Evolutionary conservation across 2,797 vertebrate genomes (phyloP), one percentile per base, ranked within the genome.

Genomic region (Nyctalus aviator): DNA sequence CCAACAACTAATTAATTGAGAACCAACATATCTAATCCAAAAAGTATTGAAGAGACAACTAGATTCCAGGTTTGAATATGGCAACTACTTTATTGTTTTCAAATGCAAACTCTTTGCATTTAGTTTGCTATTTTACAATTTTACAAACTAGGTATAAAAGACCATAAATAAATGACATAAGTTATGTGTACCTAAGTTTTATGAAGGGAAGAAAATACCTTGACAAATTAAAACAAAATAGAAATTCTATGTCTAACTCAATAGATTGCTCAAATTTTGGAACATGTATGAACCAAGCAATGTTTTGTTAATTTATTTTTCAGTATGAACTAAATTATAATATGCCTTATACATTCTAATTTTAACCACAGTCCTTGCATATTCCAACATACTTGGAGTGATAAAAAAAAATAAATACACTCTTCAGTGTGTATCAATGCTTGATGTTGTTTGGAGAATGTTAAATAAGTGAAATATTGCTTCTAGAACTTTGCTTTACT

Each of bases 71-170:
- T 98, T 98, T 98, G 96, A 98, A 97, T 97, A 98, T 98, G 97
- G 98, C 99, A 99, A 99, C 99, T 99, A 99, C 99, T 99, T 99
- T 99, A 99, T 99, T 99, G 99, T 99, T 98, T 98, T 98, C 98
- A 99, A 99, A 99, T 99, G 99, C 99, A 98, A 99, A 98, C 98
- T 96, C 84, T 98, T 98, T 98, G 98, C 99, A 99, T 98, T 98
- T 98, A 98, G 98, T 99, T 99, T 98, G 98, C 98, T 99, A 99
- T 99, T 99, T 99, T 99, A 99, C 99, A 99, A 99, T 99, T 98
- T 99, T 99, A 99, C 99, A 99, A 99, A 99, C 99, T 99, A 99
- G 99, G 99, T 99, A 99, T 99, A 99, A 99, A 99, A 99, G 99
- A 99, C 99, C 99, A 99, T 99, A 99, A 99, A 99, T 99, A 99